Evolutionary conservation across 2,797 vertebrate species (phyloP).

Genomic region (Tenualosa thibaudeaui): DNA sequence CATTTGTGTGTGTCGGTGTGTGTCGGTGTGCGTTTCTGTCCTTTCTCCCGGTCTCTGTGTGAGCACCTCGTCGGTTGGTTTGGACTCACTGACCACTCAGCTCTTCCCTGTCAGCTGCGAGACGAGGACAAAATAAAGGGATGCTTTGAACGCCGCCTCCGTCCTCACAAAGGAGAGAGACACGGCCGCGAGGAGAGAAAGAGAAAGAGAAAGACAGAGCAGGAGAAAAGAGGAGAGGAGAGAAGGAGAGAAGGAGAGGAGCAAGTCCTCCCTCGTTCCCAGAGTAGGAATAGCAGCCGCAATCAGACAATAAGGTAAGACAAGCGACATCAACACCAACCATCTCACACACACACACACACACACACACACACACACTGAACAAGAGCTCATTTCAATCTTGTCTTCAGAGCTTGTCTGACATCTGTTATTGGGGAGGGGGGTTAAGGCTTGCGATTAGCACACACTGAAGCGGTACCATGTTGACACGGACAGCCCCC

Average conservation of each 20-base stretch:
- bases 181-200: constrained; percentile 11
- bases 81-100: neutral
- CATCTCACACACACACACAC: neutral
- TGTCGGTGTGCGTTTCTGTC: constrained; percentile 30
- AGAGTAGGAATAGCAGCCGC: constrained; percentile 78
- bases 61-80: neutral
- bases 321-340: neutral
- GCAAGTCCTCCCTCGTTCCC: constrained; percentile 42
- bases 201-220: constrained; percentile 40
- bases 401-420: neutral
- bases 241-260: constrained; percentile 53
- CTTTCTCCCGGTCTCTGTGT: constrained; percentile 35
- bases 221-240: constrained; percentile 56
- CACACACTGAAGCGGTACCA: neutral
- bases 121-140: constrained; percentile 67
- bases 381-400: neutral
- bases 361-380: neutral
- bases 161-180: constrained; percentile 63
- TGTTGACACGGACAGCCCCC: constrained; percentile 37
- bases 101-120: constrained; percentile 54
- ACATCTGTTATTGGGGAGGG: constrained; percentile 19
- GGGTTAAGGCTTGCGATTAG: neutral
- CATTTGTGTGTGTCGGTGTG: constrained; percentile 44
- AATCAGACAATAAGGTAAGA: constrained; percentile 80
- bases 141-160: constrained; percentile 79